Conservation (phyloP, 2,113 vertebrate species). For the Cochlearius cochlearius region DNA sequence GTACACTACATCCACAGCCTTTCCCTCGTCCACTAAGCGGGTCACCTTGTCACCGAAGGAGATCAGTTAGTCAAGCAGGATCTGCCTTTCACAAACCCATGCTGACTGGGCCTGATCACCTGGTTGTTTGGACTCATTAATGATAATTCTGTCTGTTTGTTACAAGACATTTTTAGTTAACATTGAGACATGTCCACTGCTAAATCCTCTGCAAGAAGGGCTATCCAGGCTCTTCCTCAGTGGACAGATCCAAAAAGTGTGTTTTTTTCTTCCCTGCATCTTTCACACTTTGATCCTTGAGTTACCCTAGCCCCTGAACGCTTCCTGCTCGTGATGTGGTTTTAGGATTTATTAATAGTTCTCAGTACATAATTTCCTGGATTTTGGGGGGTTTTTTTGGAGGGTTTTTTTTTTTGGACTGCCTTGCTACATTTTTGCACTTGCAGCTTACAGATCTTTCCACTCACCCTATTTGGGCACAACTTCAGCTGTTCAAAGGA, state of each 20-base stretch:
- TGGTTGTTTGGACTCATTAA: background rate
- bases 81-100: no score
- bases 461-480: background rate
- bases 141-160: background rate
- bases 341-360: background rate
- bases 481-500: background rate
- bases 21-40: no score
- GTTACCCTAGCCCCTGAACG: background rate
- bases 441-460: background rate
- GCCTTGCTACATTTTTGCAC: background rate
- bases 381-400: no score
- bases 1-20: no score
- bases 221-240: background rate
- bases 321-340: background rate
- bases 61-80: no score
- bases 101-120: no score
- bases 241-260: background rate
- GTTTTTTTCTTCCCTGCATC: background rate
- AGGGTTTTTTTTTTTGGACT: background rate
- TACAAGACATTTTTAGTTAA: background rate
- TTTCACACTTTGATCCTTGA: background rate
- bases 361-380: background rate
- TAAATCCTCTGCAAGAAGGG: background rate
- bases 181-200: background rate
- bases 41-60: no score